A percentile compares a stretch with the other conserved stretches of the same genome.
Conservation (phyloP, 2,888 invertebrate species). For the Toxonevra muliebris region DNA sequence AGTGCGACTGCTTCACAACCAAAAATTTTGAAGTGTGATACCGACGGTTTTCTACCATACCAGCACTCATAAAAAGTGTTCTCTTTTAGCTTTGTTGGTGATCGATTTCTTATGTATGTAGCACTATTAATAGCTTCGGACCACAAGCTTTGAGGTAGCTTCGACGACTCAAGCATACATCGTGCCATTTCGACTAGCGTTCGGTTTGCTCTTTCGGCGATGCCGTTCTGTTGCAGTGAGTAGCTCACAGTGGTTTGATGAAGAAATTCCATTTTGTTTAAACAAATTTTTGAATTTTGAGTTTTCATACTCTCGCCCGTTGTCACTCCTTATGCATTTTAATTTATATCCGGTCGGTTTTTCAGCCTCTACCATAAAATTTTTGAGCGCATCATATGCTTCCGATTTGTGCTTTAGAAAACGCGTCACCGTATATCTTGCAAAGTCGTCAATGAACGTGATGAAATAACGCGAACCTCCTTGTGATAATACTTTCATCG, state of each 20-base stretch:
- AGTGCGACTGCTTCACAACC: constrained; percentile 4
- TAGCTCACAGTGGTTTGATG: constrained; percentile 38
- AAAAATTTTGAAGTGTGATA: constrained; percentile 24
- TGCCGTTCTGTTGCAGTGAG: constrained; percentile 42
- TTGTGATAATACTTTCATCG: constrained; percentile 28
- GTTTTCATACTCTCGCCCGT: constrained; percentile 29
- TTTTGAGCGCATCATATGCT: constrained; percentile 19
- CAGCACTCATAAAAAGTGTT: constrained; percentile 38
- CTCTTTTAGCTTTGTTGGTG: constrained; percentile 31
- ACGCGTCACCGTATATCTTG: constrained; percentile 4
- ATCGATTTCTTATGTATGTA: constrained; percentile 40
- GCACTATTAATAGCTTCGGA: constrained; percentile 40
- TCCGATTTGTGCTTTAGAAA: constrained; percentile 34
- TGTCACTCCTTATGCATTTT: constrained; percentile 31
- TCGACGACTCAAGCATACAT: constrained; percentile 30
- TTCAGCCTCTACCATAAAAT: constrained; percentile 20
- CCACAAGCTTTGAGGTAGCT: constrained; percentile 16
- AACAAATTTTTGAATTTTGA: constrained; percentile 18
- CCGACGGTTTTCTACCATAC: constrained; percentile 36
- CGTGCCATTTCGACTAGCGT: constrained; percentile 41
- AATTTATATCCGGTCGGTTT: constrained; percentile 22
- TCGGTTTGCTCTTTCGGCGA: constrained; percentile 41
- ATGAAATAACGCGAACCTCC: constrained; percentile 30
- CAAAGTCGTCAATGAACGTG: constrained; percentile 31
- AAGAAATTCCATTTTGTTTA: constrained; percentile 4